Percentiles rank a stretch among this genome's conserved stretches.
Conservation (phyloP, 2,797 vertebrate genomes). For the Cossypha dichroa region DNA sequence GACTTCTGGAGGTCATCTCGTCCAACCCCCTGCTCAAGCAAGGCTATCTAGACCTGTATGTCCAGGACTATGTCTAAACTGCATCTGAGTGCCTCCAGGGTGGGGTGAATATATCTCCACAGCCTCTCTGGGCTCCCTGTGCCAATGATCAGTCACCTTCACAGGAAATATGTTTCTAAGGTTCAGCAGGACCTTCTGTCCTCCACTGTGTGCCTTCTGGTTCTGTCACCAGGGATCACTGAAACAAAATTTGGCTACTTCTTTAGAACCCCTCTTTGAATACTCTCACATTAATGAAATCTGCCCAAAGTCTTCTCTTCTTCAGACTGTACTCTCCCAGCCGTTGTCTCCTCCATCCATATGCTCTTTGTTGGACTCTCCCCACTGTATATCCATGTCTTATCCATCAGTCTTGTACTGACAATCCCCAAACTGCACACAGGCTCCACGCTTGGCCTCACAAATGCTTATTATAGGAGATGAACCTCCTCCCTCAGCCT, state of each 20-base stretch:
- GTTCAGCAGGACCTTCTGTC: rapidly evolving
- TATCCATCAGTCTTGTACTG: background rate
- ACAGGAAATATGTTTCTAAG: background rate
- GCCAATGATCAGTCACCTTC: background rate
- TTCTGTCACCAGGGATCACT: background rate
- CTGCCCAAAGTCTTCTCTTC: background rate
- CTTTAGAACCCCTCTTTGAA: background rate
- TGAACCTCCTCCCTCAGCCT: background rate
- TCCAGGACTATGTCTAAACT: background rate
- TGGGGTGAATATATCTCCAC: background rate
- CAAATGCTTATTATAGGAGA: background rate
- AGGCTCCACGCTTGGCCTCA: rapidly evolving
- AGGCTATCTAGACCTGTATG: background rate
- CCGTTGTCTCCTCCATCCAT: background rate
- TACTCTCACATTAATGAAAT: background rate
- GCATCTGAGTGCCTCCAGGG: background rate
- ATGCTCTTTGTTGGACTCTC: background rate
- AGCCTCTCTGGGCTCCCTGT: background rate
- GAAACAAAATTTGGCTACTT: background rate
- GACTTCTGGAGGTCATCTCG: background rate
- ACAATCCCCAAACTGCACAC: background rate
- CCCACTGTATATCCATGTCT: background rate
- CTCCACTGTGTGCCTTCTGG: background rate
- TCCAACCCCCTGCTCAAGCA: background rate
- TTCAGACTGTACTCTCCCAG: background rate